phyloP scores from a whole-genome alignment of 2,113 vertebrate species.

The Colaptes auratus region DNA sequence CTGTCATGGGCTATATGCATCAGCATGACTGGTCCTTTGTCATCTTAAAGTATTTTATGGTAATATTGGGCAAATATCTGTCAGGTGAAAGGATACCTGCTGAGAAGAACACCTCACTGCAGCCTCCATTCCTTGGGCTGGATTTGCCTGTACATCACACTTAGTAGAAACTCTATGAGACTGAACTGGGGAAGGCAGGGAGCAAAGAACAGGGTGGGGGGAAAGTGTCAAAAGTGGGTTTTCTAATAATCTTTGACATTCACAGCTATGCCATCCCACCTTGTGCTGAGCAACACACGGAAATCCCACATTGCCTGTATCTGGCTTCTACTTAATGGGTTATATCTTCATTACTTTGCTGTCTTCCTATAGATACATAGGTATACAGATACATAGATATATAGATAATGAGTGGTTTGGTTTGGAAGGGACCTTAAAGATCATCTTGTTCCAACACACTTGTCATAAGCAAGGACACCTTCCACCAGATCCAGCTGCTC shows the following conservation, averaged over 20 bases:
- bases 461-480: not conserved
- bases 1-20: not conserved
- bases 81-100: not conserved
- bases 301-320: not conserved
- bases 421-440: not conserved
- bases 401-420: not conserved
- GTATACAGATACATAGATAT: no score
- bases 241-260: not conserved
- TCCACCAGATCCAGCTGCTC: not conserved
- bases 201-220: not conserved
- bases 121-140: not conserved
- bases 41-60: not conserved
- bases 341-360: not conserved
- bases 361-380: not conserved
- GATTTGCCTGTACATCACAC: rapidly evolving
- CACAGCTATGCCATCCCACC: not conserved
- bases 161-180: not conserved
- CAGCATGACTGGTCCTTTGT: not conserved
- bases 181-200: no score
- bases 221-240: not conserved
- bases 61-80: not conserved
- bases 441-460: not conserved
- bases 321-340: not conserved
- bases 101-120: not conserved
- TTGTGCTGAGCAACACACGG: not conserved